Evolutionary conservation across 1,140 invertebrate species (phyloP).

Genomic region (Ips nitidus): DNA sequence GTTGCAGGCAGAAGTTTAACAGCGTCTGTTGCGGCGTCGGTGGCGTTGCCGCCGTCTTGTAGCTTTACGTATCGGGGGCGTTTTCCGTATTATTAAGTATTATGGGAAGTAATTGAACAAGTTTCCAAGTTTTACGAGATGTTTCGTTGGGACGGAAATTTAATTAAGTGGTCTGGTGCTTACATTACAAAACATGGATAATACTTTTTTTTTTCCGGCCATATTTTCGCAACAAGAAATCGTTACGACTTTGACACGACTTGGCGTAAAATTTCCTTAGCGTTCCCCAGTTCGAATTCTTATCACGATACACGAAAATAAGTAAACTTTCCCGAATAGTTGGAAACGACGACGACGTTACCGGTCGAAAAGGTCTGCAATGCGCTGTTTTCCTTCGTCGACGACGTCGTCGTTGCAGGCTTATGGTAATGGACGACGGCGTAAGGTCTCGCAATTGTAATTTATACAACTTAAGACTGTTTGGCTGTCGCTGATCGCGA

Average conservation of each 20-base stretch:
- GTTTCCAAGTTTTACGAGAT: constrained; percentile 26
- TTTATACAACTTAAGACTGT: constrained; percentile 28
- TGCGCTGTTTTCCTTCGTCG: constrained; percentile 26
- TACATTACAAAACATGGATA: no score
- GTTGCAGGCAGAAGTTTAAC: constrained; percentile 15
- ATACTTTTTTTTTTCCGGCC: no score
- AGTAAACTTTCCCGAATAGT: constrained; percentile 39
- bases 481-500: constrained; percentile 13
- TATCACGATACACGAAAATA: constrained; percentile 37
- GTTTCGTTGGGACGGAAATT: constrained; percentile 21
- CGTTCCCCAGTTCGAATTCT: constrained; percentile 25
- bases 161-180: constrained; percentile 18
- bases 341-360: constrained; percentile 30
- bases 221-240: no score
- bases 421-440: constrained; percentile 39
- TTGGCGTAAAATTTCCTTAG: no score
- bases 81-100: constrained; percentile 31
- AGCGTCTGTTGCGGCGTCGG: constrained; percentile 19
- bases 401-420: constrained; percentile 25
- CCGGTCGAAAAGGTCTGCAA: constrained; percentile 36
- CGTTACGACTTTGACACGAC: no score
- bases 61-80: constrained; percentile 17
- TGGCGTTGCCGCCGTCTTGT: constrained; percentile 16
- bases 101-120: constrained; percentile 28
- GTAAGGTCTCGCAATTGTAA: constrained; percentile 37